phyloP scores from a whole-genome alignment of 1,140 invertebrate genomes.

The Drosophila navojoa region DNA sequence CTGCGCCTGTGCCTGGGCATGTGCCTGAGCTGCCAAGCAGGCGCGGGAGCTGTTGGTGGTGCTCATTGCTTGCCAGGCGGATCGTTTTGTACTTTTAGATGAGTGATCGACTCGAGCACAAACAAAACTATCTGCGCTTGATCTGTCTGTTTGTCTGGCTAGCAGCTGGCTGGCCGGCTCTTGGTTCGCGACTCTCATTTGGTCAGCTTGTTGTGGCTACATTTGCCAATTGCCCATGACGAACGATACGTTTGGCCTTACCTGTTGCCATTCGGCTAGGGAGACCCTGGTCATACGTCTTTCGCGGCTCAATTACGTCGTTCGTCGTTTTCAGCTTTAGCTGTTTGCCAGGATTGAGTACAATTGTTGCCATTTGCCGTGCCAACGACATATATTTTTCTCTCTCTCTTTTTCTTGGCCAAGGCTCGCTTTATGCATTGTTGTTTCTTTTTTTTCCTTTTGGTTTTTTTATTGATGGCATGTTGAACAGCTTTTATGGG shows the following conservation, averaged over 20 bases:
- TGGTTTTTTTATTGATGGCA: conserved; percentile 74
- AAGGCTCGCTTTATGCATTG: conserved; percentile 29
- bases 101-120: conserved; percentile 80
- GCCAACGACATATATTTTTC: conserved; percentile 55
- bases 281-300: conserved; percentile 59
- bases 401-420: conserved; percentile 58
- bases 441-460: background rate
- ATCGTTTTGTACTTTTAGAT: conserved; percentile 61
- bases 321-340: conserved; percentile 38
- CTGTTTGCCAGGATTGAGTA: conserved; percentile 57
- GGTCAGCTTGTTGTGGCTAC: conserved; percentile 44
- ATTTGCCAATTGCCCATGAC: conserved; percentile 74
- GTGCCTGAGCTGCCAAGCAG: too few species aligned
- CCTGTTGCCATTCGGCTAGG: conserved; percentile 59
- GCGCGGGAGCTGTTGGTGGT: conserved; percentile 65
- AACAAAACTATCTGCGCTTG: conserved; percentile 77
- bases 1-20: too few species aligned
- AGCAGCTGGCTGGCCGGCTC: conserved; percentile 20
- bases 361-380: conserved; percentile 57
- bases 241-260: conserved; percentile 53
- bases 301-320: conserved; percentile 75
- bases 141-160: conserved; percentile 58
- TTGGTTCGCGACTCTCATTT: conserved; percentile 10
- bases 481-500: conserved; percentile 80
- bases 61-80: conserved; percentile 19